A percentile compares a stretch with the other conserved stretches of the same genome.
These are phyloP conservation scores for Macrophya alboannulata DNA, from an alignment of 2,888 invertebrate species.

Conservation along the genomic window DNA sequence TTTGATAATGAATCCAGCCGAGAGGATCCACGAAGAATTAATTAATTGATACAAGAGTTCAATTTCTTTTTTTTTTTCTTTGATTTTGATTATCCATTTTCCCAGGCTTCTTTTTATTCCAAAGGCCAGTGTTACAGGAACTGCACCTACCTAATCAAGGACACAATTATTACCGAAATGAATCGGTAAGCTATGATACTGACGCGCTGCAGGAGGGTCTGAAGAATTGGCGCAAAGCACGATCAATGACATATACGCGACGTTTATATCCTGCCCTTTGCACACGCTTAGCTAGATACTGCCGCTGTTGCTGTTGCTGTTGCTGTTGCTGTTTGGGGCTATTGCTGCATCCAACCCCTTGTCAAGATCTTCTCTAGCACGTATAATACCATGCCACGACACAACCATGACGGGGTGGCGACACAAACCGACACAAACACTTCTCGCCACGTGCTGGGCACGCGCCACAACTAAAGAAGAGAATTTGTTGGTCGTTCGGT, in stretches of 20 bases:
- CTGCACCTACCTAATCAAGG: neutral
- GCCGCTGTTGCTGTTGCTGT: neutral
- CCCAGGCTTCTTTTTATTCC: neutral
- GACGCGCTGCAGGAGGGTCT: neutral
- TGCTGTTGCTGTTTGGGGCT: neutral
- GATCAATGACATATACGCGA: conserved; percentile 38
- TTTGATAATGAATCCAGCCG: neutral
- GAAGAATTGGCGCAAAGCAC: neutral
- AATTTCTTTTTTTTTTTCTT: too few relatives aligned
- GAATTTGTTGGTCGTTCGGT: neutral
- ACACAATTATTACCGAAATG: conserved; percentile 36
- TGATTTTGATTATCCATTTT: conserved; percentile 20
- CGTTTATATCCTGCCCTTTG: neutral
- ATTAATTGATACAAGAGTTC: too few relatives aligned
- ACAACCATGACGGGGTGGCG: conserved; percentile 71
- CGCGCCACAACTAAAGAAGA: conserved; percentile 16
- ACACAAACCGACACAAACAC: conserved; percentile 80
- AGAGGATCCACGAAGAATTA: too few relatives aligned
- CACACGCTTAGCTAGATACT: neutral
- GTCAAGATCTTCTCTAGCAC: conserved; percentile 24
- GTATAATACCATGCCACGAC: conserved; percentile 33
- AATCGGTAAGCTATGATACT: neutral
- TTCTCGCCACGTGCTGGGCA: conserved; percentile 76
- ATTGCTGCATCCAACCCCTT: neutral
- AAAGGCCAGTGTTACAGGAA: too few relatives aligned